phyloP scores from a whole-genome alignment of 2,797 vertebrate genomes.

The Gymnocypris eckloni region DNA sequence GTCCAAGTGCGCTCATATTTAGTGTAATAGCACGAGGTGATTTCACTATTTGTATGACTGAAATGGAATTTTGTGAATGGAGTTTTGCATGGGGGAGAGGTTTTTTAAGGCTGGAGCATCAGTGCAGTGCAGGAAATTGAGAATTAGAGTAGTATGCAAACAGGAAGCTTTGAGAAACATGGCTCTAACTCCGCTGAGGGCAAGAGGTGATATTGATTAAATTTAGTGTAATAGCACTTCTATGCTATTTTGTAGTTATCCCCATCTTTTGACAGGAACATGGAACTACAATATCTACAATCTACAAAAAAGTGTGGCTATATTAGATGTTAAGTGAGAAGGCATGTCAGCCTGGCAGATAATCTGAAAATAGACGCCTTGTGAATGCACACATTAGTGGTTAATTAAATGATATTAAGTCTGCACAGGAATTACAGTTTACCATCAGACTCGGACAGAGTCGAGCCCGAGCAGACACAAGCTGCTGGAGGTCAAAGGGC shows the following conservation, averaged over 20 bases:
- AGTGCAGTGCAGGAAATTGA: background rate
- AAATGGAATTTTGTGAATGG: background rate
- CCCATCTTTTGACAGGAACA: background rate
- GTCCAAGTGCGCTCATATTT: background rate
- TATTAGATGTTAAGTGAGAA: constrained; percentile 22
- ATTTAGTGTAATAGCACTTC: background rate
- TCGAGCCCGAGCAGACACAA: constrained; percentile 75
- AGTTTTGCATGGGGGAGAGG: background rate
- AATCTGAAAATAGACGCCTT: constrained; percentile 11
- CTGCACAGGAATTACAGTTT: constrained; percentile 67
- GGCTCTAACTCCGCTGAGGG: background rate
- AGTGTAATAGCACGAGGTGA: background rate
- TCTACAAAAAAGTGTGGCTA: constrained; percentile 8
- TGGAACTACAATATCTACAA: constrained; percentile 6
- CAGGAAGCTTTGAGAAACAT: constrained; percentile 6
- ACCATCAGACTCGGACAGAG: constrained; percentile 76
- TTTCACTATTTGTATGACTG: background rate
- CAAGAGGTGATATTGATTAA: background rate
- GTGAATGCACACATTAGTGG: constrained; percentile 67
- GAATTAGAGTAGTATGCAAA: background rate
- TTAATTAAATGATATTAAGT: constrained; percentile 65
- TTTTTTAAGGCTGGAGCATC: background rate
- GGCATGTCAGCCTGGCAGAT: background rate
- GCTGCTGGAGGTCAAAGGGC: constrained; percentile 77
- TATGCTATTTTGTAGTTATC: background rate